Percentiles rank a stretch among this genome's conserved stretches.
phyloP scores from a whole-genome alignment of 2,888 invertebrate species.

The Andrena chrysosceles region DNA sequence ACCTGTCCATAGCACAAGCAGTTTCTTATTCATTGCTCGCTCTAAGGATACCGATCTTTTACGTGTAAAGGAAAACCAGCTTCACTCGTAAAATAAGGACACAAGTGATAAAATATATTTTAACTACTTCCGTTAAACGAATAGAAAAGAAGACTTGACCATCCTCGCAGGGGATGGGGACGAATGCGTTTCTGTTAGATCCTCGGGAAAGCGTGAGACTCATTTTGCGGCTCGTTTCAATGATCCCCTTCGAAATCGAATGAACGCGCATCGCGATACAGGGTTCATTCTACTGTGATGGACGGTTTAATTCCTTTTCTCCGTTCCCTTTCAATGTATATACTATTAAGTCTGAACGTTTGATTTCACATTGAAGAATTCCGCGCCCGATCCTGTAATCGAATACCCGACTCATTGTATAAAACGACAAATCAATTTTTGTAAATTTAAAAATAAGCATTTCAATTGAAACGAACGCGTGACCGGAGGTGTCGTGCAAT shows the following conservation, averaged over 20 bases:
- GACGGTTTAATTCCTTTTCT: constrained; percentile 44
- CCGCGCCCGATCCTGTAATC: constrained; percentile 27
- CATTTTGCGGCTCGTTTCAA: constrained; percentile 32
- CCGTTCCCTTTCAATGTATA: constrained; percentile 72
- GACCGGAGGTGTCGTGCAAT: constrained; percentile 62
- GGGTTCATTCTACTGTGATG: constrained; percentile 54
- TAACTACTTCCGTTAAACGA: constrained; percentile 58
- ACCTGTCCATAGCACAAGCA: constrained; percentile 82
- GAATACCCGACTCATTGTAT: constrained; percentile 47
- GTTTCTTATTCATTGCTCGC: constrained; percentile 59
- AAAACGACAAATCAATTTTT: constrained; percentile 51
- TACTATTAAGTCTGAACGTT: constrained; percentile 64
- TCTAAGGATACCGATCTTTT: constrained; percentile 34
- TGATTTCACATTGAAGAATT: constrained; percentile 66
- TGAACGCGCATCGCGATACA: constrained; percentile 46
- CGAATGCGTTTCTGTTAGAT: constrained; percentile 39
- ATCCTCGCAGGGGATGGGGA: constrained; percentile 11
- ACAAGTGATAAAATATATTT: constrained; percentile 64
- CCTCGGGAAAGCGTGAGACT: constrained; percentile 34
- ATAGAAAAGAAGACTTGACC: constrained; percentile 48
- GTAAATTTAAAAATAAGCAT: constrained; percentile 41
- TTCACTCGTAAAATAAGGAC: constrained; percentile 48
- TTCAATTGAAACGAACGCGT: constrained; percentile 35
- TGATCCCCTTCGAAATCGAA: constrained; percentile 21
- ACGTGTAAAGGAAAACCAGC: constrained; percentile 35